Base-by-base conservation (phyloP, 2,888 invertebrate species). In the Polyommatus icarus region DNA sequence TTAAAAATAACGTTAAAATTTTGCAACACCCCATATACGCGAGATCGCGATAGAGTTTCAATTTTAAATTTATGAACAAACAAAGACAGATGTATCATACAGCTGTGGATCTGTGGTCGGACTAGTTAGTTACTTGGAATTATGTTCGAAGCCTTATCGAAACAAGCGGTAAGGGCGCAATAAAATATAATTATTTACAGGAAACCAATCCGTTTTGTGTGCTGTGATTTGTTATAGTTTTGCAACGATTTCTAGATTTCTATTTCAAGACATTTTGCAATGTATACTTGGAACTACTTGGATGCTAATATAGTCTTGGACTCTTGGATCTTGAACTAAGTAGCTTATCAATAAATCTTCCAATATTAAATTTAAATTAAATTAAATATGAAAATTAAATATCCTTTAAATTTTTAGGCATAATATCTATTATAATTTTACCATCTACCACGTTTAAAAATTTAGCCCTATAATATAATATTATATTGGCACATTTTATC, bases 111-210 rank as follows among this genome's bases (percentile, higher is more conserved):
- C 83, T 83, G 87, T 85, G 82, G 90, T 87, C 84, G 83, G 84
- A 88, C 91, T 84, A 89, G 90, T 90, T 90, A 89, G 89, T 88
- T 87, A 88, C 79, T 81, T 81, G 87, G 88, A 92, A 88, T 91
- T 91, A 91, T 90, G 90, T 87, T 84, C 86, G 80, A 82, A 81
- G 83, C 86, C 87, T 86, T 92, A 92, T 92, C 93, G 84, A 81
- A 84, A 83, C 87, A 85, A 84, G 84, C 83, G 79, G 79, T 79
- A 78, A 80, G 79, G 80, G 78, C 82, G 83, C 90, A 87, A 91
- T 92, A 92, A 92, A 92, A 91, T 89, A 92, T 91, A 91, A 91
- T 92, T 91, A 90, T 92, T 92, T 90, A 90, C 87, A 85, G 86
- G 87, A 87, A 91, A 89, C 89, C 91, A 92, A 92, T 93, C 92